These are phyloP conservation scores for Drosophila jambulina DNA, from an alignment of 1,140 invertebrate species.

Conservation along the genomic window DNA sequence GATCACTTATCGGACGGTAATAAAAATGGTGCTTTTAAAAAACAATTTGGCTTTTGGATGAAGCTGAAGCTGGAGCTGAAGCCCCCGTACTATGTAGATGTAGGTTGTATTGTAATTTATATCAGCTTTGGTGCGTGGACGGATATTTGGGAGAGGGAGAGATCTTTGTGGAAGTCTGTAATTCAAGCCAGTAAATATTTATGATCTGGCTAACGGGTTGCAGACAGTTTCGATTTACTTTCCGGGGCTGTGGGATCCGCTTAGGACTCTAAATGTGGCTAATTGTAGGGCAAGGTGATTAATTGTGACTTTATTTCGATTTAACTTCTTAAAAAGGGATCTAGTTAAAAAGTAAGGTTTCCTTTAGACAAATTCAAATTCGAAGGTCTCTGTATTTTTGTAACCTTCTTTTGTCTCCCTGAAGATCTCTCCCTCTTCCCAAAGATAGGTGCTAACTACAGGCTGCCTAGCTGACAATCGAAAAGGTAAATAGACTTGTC, in stretches of 20 bases:
- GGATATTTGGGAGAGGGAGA: not conserved
- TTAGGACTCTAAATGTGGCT: conserved; percentile 6
- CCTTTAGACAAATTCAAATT: not conserved
- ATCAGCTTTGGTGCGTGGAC: conserved; percentile 56
- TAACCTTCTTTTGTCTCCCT: not conserved
- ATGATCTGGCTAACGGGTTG: conserved; percentile 57
- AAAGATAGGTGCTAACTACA: conserved; percentile 63
- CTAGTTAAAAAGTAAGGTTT: not conserved
- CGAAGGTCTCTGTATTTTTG: not conserved
- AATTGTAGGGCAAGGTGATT: conserved; percentile 9
- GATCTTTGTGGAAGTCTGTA: conserved; percentile 33
- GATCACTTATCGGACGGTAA: conserved; percentile 82
- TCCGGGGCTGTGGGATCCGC: not conserved
- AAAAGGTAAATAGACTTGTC: conserved; percentile 68
- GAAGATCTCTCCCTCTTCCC: not conserved
- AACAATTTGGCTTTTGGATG: conserved; percentile 81
- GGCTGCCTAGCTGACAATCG: conserved; percentile 46
- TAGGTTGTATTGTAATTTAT: conserved; percentile 71
- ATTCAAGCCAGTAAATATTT: conserved; percentile 50
- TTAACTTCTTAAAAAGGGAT: not conserved
- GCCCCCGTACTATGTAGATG: conserved; percentile 42
- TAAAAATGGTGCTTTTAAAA: conserved; percentile 84
- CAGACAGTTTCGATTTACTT: conserved; percentile 44
- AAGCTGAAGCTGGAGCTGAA: conserved; percentile 8
- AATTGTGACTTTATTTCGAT: not conserved